A percentile compares a stretch with the other conserved stretches of the same genome.
phyloP scores from a whole-genome alignment of 2,888 invertebrate genomes.

The Orchesella flavescens region DNA sequence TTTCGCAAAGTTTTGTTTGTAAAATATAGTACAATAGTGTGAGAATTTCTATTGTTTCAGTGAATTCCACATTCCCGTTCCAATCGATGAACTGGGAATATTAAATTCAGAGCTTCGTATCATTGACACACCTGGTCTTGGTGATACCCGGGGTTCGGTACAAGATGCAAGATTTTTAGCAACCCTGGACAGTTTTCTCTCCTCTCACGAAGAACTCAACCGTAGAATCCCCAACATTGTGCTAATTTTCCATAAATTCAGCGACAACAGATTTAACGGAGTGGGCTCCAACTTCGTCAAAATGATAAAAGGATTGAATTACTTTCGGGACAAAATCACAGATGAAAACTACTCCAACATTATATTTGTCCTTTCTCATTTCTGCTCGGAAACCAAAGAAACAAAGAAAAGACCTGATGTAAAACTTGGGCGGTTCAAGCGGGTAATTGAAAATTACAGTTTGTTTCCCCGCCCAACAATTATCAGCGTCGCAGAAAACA shows the following conservation, averaged over 20 bases:
- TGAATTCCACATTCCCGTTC: constrained; percentile 47
- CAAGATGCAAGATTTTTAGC: constrained; percentile 62
- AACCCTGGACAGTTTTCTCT: constrained; percentile 42
- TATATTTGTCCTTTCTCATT: constrained; percentile 61
- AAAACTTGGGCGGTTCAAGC: constrained; percentile 22
- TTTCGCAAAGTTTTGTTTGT: no score
- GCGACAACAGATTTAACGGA: constrained; percentile 63
- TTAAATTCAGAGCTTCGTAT: constrained; percentile 56
- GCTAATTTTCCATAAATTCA: constrained; percentile 62
- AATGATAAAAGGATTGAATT: constrained; percentile 61
- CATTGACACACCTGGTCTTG: constrained; percentile 61
- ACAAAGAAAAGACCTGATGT: constrained; percentile 17
- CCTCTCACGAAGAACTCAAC: constrained; percentile 57
- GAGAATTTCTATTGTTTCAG: no score
- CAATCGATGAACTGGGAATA: constrained; percentile 55
- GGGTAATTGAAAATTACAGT: constrained; percentile 44
- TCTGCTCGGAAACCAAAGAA: constrained; percentile 27
- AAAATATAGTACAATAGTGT: no score
- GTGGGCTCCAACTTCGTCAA: constrained; percentile 48
- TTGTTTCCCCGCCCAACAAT: constrained; percentile 50
- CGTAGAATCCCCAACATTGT: constrained; percentile 63
- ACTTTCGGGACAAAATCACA: constrained; percentile 37
- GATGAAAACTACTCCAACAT: constrained; percentile 62
- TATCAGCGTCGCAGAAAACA: constrained; percentile 61
- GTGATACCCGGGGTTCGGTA: constrained; percentile 51